Base-by-base conservation (phyloP, 2,888 invertebrate genomes). In the Tiphia femorata region DNA sequence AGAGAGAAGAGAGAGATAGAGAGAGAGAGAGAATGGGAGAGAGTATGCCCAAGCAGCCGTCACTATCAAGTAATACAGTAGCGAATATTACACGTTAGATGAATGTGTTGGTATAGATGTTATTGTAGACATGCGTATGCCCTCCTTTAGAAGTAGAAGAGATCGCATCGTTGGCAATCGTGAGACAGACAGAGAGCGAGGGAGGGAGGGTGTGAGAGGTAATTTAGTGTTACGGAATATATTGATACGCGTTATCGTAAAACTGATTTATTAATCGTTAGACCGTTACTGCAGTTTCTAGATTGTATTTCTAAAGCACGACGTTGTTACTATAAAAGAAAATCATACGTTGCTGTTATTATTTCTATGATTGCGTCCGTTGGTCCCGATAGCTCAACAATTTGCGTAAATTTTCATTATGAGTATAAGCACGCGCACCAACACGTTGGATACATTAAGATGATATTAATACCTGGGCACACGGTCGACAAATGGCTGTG, bases 71-170 rank as follows among this genome's bases (percentile, higher is more conserved):
- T 37, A 49, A 29, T 23, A 38, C 46, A 48, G 42, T 51, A 54
- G 42, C 29, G 29, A 10, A 54, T 33, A 29, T 33, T 4, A 52
- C 38, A 57, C 51, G 44, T 42, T 67, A 54, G 37, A 40, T 49
- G 21, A 54, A 61, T 59, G 51, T 56, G 57, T 63, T 52, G 49
- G 46, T 58, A 49, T 59, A 43, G 44, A 42, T 35, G 51, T 53
- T 48, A 33, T 25, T 29, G 44, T 33, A 33, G 12, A 33, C 33
- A n/a, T 29, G 21, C 29, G 42, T 53, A 17, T 44, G 37, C 44
- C 33, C n/a, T n/a, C 46, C 44, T 27, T 27, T 54, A 58, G 35
- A 38, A 3, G 19, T 49, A 64, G 33, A 8, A n/a, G 12, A 33
- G n/a, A 5, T 33, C 12, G 33, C 5, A 33, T 33, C 33, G 33